Evolutionary conservation across 2,113 vertebrate genomes (phyloP), one percentile per base, ranked within the genome.

Genomic region (Pachypanchax playfairii): DNA sequence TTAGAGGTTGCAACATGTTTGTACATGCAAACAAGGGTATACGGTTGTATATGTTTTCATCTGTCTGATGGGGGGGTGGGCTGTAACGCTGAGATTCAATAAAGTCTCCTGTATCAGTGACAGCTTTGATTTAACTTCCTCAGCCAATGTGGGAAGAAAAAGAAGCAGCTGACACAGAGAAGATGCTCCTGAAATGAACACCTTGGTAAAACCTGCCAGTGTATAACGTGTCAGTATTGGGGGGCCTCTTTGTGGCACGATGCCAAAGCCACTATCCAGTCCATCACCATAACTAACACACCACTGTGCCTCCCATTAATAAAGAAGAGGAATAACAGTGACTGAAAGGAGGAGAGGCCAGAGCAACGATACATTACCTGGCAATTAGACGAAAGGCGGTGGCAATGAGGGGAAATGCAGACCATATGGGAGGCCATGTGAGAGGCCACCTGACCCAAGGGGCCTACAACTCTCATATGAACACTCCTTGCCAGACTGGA

Each of bases 121-220:
- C 20, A 61, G 85, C 87, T 90, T 88, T 91, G 90, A 91, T 90
- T 89, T 86, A 77, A 70, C 58, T 66, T 85, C 63, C 80, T 58
- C 52, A 18, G 79, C 63, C 47, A 22, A 66, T 18, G 63, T 61
- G 65, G 66, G 71, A 73, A 65, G 73, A 77, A 11, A 77, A 77
- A 56, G 60, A 60, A 81, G 66, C 49, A 71, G 73, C 25, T n/a
- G 60, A 73, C 57, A 81, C 64, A 57, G 65, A 52, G 60, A 81
- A 85, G 78, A 84, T 36, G 68, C 73, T 88, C 83, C 78, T 89
- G 90, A 91, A 93, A 92, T 91, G 89, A 88, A 91, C 88, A 91
- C 90, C 90, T 91, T 87, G 77, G 80, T 82, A 50, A 92, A 92
- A 91, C 87, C 90, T 92, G 91, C 73, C 65, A 68, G 22, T 58